phyloP scores from a whole-genome alignment of 1,140 invertebrate genomes.

The Macrotrachela quadricornifera region DNA sequence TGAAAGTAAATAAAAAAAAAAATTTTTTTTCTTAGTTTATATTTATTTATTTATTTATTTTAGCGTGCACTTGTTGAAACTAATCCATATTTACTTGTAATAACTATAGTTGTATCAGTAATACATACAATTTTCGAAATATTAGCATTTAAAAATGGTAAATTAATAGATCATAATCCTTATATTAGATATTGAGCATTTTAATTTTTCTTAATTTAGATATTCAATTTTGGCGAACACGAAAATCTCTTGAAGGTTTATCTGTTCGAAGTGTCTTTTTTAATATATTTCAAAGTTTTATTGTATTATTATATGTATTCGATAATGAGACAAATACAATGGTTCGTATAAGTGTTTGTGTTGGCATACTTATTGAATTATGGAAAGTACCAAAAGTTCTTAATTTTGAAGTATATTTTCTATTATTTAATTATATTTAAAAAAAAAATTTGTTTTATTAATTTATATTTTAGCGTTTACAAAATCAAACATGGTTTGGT shows the following conservation, averaged over 20 bases:
- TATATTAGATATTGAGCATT: neutral
- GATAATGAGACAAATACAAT: conserved; percentile 97
- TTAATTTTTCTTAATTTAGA: conserved; percentile 37
- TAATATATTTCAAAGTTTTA: conserved; percentile 82
- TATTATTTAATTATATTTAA: conserved; percentile 5
- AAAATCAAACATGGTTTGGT: neutral
- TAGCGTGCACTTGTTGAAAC: conserved; percentile 79
- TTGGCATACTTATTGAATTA: conserved; percentile 85
- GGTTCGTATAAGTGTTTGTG: conserved; percentile 54
- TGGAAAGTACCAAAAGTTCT: conserved; percentile 96
- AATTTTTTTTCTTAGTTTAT: neutral
- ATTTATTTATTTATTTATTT: conserved; percentile 10
- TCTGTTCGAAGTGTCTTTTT: conserved; percentile 97
- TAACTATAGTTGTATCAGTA: conserved; percentile 77
- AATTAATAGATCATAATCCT: conserved; percentile 10
- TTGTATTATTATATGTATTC: conserved; percentile 81
- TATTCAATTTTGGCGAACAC: conserved; percentile 97
- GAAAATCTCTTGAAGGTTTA: conserved; percentile 82
- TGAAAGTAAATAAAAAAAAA: conserved; percentile 42
- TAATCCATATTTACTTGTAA: conserved; percentile 69
- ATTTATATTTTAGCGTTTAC: neutral
- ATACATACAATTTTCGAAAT: conserved; percentile 94
- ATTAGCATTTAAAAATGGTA: conserved; percentile 93
- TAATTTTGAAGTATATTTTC: conserved; percentile 25
- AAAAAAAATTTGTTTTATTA: neutral